Evolutionary conservation across 2,888 invertebrate genomes (phyloP), one percentile per base, ranked within the genome.

Genomic region (Spodoptera exigua): DNA sequence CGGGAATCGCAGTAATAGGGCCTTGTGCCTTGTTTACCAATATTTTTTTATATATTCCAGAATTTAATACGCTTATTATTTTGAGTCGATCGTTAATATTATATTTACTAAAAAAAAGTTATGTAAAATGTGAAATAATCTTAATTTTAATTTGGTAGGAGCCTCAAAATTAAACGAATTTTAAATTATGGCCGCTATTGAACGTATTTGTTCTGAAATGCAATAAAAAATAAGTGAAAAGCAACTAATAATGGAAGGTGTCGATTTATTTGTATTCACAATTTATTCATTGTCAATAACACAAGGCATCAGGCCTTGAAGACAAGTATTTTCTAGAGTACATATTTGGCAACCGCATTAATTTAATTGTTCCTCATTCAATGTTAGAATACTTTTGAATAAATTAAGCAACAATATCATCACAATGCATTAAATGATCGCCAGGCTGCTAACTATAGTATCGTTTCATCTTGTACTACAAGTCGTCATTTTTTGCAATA

Each of bases 311-410:
- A 74, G 72, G 76, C 43, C 45, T 18, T 64, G 17, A 27, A 55
- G 14, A 72, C 53, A 61, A 66, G 66, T 43, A 40, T 56, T 51
- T 61, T 60, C 49, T 62, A 40, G 51, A 56, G 18, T 57, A 66
- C 70, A 53, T 75, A 77, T 75, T 77, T 77, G 73, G 77, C 64
- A 67, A 70, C 57, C 75, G 27, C 58, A 62, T 61, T 56, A 64
- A 77, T 74, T 64, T 56, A 51, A 78, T 78, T 76, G 71, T 63
- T 70, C 35, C 36, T 53, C 35, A 51, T 67, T 61, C 67, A 61
- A 48, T 67, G 56, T 51, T 54, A 65, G 58, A 67, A 76, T 64
- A 62, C 54, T 56, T 64, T 59, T 53, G 21, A 72, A 65, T 77
- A 67, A 67, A 77, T 70, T 75, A 70, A 40, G 52, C 21, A 41